phyloP scores from a whole-genome alignment of 2,888 invertebrate genomes.

The Heteromurus nitidus region DNA sequence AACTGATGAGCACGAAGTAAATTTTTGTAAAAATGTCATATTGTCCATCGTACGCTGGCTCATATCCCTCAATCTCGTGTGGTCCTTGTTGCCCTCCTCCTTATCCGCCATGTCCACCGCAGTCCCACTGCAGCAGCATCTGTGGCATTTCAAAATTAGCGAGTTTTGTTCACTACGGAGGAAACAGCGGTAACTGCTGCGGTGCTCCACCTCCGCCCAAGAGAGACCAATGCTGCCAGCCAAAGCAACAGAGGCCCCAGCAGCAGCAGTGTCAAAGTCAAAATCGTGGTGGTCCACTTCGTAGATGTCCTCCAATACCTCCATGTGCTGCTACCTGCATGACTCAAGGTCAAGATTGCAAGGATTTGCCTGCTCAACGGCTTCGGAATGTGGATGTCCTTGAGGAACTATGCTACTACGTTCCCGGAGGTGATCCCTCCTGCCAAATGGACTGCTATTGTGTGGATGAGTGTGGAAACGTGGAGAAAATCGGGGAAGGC shows the following conservation, averaged over 20 bases:
- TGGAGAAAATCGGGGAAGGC: conserved; percentile 29
- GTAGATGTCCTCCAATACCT: conserved; percentile 9
- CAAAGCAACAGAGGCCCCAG: neutral
- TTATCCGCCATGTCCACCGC: conserved; percentile 4
- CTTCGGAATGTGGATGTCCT: conserved; percentile 59
- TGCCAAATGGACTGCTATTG: conserved; percentile 46
- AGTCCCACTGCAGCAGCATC: neutral
- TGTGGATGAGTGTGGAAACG: conserved; percentile 53
- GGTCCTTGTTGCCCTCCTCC: neutral
- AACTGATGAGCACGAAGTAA: neutral
- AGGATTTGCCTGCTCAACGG: conserved; percentile 47
- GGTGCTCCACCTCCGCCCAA: neutral
- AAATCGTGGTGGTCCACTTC: neutral
- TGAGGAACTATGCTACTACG: conserved; percentile 61
- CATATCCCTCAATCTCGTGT: neutral
- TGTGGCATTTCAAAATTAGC: conserved; percentile 32
- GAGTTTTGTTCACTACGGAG: conserved; percentile 36
- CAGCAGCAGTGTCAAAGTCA: neutral
- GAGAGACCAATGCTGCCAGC: neutral
- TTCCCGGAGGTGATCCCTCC: conserved; percentile 32
- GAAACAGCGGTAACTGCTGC: neutral
- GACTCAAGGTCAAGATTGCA: conserved; percentile 1
- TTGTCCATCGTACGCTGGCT: neutral
- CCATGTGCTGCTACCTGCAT: conserved; percentile 33
- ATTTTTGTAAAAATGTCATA: neutral